phyloP scores from a whole-genome alignment of 2,113 vertebrate species.

The Lepus europaeus region DNA sequence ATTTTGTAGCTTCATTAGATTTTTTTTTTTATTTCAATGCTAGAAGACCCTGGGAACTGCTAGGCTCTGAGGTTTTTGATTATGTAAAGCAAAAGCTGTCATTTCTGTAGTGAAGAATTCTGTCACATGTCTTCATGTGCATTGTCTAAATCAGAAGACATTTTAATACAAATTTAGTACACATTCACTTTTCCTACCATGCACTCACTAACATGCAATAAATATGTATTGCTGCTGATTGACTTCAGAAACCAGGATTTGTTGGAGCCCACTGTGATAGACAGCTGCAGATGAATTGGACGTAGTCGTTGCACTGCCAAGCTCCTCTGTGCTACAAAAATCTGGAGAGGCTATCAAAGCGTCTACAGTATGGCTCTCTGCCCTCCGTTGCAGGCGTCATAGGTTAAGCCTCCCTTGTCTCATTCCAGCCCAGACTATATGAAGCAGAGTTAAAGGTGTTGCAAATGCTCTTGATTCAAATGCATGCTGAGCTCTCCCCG shows the following conservation, averaged over 20 bases:
- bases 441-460: neutral
- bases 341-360: slow-evolving; percentile 37
- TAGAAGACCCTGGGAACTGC: neutral
- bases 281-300: slow-evolving; percentile 66
- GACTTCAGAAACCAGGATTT: slow-evolving; percentile 61
- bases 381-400: slow-evolving; percentile 47
- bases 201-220: slow-evolving; percentile 40
- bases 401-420: slow-evolving; percentile 46
- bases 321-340: neutral
- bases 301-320: neutral
- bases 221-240: slow-evolving; percentile 74
- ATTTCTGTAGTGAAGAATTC: neutral
- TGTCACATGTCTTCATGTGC: neutral
- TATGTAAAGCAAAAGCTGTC: neutral
- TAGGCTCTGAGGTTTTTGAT: neutral
- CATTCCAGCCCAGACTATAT: neutral
- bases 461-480: slow-evolving; percentile 57
- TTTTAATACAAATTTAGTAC: slow-evolving; percentile 30
- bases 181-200: slow-evolving; percentile 46
- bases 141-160: neutral
- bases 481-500: slow-evolving; percentile 51
- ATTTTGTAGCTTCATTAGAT: neutral
- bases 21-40: slow-evolving; percentile 58
- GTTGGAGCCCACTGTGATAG: neutral
- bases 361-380: neutral